Conservation (phyloP, 2,888 invertebrate genomes). For the Crossocerus cetratus region DNA sequence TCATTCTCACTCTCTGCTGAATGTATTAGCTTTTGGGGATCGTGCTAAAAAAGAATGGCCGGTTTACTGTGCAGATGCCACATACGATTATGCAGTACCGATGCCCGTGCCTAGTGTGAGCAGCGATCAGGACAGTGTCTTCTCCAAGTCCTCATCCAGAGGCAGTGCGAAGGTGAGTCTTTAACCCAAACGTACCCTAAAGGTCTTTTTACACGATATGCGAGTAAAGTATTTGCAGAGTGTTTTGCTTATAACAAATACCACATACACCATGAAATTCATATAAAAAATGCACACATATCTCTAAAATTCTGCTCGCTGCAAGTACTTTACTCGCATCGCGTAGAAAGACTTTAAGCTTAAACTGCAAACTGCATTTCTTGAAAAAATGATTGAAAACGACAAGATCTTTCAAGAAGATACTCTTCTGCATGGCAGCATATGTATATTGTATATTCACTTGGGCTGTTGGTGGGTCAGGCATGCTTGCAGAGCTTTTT, state of each 20-base stretch:
- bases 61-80: constrained; percentile 68
- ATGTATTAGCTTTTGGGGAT: constrained; percentile 18
- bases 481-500: constrained; percentile 77
- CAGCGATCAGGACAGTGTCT: constrained; percentile 76
- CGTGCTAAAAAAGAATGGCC: constrained; percentile 21
- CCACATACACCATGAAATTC: no score
- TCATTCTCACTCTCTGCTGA: neutral
- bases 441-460: neutral
- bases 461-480: constrained; percentile 52
- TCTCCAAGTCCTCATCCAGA: constrained; percentile 75
- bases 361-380: no score
- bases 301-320: no score
- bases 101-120: constrained; percentile 75
- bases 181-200: neutral
- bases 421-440: neutral
- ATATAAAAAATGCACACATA: no score
- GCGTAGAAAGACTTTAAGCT: no score
- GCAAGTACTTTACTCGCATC: no score
- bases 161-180: constrained; percentile 74
- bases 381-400: neutral
- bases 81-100: constrained; percentile 75
- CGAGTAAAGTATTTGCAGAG: no score
- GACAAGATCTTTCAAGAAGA: no score
- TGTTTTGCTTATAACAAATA: no score
- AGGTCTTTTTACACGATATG: no score